Percentiles rank a stretch among this genome's conserved stretches.
These are phyloP conservation scores for Anolis sagrei DNA, from an alignment of 2,113 vertebrate genomes.

Conservation along the genomic window DNA sequence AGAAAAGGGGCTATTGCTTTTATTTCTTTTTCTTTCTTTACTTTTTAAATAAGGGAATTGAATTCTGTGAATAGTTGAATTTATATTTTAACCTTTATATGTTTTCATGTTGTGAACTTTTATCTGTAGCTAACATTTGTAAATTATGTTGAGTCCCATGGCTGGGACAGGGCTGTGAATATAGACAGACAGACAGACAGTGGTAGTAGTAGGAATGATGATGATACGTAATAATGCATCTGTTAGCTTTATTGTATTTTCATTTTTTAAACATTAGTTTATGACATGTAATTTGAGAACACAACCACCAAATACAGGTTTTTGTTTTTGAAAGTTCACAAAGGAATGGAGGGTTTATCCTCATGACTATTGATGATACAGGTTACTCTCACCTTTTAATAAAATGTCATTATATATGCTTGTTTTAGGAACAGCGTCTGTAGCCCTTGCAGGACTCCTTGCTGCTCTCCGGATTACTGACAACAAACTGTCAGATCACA, in stretches of 20 bases:
- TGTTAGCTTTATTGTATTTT: not conserved
- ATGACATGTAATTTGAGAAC: not conserved
- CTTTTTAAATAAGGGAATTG: too few species aligned
- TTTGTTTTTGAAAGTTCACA: not conserved
- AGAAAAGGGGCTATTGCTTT: too few species aligned
- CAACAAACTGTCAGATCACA: slow-evolving; percentile 92
- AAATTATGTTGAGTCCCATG: too few species aligned
- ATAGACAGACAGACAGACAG: too few species aligned
- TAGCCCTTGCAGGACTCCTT: slow-evolving; percentile 94
- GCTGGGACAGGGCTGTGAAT: too few species aligned
- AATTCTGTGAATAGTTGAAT: too few species aligned
- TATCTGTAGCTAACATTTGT: too few species aligned
- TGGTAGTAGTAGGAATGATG: too few species aligned
- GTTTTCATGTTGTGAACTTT: too few species aligned
- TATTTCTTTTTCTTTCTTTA: too few species aligned
- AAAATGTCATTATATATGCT: not conserved
- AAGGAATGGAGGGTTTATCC: not conserved
- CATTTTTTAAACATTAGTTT: not conserved
- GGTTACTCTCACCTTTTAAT: slow-evolving; percentile 2
- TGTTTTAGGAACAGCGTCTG: slow-evolving; percentile 90
- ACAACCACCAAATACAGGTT: not conserved
- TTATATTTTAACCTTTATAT: too few species aligned
- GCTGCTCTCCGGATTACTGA: slow-evolving; percentile 92
- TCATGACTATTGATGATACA: not conserved
- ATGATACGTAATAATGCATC: too few species aligned